Percentiles rank a stretch among this genome's conserved stretches.
These are phyloP conservation scores for Zoanthus gigantus DNA, from an alignment of 92 coral and sea anemone genomes.

Conservation along the genomic window DNA sequence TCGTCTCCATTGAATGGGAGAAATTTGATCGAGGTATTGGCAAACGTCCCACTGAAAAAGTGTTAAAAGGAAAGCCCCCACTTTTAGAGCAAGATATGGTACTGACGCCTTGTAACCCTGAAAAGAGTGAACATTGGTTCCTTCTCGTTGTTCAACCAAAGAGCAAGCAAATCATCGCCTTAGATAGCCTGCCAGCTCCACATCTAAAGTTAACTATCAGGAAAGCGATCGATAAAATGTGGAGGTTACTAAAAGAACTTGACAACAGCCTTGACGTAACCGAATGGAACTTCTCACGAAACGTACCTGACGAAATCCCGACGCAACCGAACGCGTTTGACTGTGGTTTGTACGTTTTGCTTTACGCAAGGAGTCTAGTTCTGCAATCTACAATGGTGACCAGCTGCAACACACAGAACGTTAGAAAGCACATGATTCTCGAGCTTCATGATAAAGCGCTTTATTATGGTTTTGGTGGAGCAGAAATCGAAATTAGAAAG, in stretches of 20 bases:
- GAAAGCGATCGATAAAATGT: background rate
- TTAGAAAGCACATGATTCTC: background rate
- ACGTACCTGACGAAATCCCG: conserved; percentile 55
- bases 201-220: background rate
- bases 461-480: background rate
- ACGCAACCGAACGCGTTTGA: conserved; percentile 55
- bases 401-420: background rate
- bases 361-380: background rate
- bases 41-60: background rate
- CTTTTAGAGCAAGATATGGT: conserved; percentile 1
- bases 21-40: conserved; percentile 33
- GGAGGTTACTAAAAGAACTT: background rate
- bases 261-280: background rate
- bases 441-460: background rate
- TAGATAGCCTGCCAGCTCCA: background rate
- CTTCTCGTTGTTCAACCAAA: background rate
- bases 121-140: background rate
- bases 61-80: background rate
- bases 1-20: conserved; percentile 40
- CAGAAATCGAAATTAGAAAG: background rate
- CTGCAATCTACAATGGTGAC: background rate
- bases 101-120: background rate
- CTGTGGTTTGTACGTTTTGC: conserved; percentile 29
- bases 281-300: conserved; percentile 3
- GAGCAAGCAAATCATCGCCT: background rate